Percentiles rank a stretch among this genome's conserved stretches.
Evolutionary conservation across 2,888 invertebrate species (phyloP).

Genomic region (Catocala fraxini): DNA sequence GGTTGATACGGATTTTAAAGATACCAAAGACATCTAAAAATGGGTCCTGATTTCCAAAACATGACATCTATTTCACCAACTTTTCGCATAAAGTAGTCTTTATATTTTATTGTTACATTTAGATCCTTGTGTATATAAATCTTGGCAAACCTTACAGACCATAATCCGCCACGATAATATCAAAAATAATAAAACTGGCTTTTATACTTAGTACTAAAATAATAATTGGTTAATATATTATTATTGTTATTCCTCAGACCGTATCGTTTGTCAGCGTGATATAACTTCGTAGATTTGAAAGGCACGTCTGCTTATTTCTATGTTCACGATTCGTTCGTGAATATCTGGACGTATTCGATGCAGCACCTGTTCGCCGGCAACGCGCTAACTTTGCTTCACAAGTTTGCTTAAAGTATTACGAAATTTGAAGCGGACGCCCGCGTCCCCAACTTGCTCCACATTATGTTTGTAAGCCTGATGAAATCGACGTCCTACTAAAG

Average conservation of each 20-base stretch:
- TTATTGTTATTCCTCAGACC: slow-evolving; percentile 1
- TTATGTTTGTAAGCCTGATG: slow-evolving; percentile 78
- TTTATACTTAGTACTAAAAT: slow-evolving; percentile 16
- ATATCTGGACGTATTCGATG: slow-evolving; percentile 75
- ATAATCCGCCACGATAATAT: too few relatives aligned
- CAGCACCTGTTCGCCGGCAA: slow-evolving; percentile 77
- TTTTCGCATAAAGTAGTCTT: too few relatives aligned
- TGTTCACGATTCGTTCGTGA: slow-evolving; percentile 62
- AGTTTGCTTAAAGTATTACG: slow-evolving; percentile 84
- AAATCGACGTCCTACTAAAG: slow-evolving; percentile 67
- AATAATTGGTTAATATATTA: not conserved
- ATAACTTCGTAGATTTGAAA: slow-evolving; percentile 12
- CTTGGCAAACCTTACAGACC: too few relatives aligned
- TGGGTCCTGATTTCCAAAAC: too few relatives aligned
- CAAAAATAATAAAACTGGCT: slow-evolving; percentile 16
- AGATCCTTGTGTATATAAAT: too few relatives aligned
- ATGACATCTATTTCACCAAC: too few relatives aligned
- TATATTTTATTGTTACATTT: too few relatives aligned
- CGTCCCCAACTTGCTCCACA: slow-evolving; percentile 66
- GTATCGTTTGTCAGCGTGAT: slow-evolving; percentile 10
- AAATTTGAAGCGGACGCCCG: slow-evolving; percentile 75
- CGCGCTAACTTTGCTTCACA: slow-evolving; percentile 73
- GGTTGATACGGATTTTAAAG: too few relatives aligned
- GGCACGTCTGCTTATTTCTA: slow-evolving; percentile 56
- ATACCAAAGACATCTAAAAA: too few relatives aligned